Conservation (phyloP, 2,797 vertebrate species). For the Oceanodroma leucorhoa region DNA sequence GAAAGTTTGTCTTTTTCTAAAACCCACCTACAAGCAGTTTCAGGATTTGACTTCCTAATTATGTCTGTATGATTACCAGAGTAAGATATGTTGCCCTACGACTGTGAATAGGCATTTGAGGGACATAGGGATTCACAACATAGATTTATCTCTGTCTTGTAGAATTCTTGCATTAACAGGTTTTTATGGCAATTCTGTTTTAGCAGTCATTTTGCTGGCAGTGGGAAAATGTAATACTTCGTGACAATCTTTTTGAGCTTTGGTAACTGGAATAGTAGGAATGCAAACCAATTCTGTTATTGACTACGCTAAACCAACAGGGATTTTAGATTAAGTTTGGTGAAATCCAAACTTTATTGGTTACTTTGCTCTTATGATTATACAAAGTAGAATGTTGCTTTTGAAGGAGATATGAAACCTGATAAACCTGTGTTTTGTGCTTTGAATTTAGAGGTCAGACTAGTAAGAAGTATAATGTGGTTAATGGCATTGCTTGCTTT, state of each 20-base stretch:
- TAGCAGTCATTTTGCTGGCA: neutral
- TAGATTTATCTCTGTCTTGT: neutral
- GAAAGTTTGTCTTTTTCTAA: neutral
- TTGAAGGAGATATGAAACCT: neutral
- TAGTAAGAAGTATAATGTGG: neutral
- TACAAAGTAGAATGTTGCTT: neutral
- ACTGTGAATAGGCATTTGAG: neutral
- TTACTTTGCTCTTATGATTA: neutral
- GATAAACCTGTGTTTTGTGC: neutral
- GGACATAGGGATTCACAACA: neutral
- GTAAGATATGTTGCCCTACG: neutral
- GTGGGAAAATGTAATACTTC: neutral
- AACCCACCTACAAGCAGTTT: neutral
- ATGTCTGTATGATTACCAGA: neutral
- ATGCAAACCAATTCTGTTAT: neutral
- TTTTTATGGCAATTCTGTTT: neutral
- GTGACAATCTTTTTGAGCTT: neutral
- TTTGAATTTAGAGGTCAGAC: constrained; percentile 10
- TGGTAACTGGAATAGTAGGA: neutral
- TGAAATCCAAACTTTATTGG: neutral
- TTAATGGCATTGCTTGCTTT: neutral
- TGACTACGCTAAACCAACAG: neutral
- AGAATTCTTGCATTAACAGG: neutral
- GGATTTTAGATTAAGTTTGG: neutral
- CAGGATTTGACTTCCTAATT: neutral